Evolutionary conservation across 2,888 invertebrate species (phyloP).

Genomic region (Dione vanillae): DNA sequence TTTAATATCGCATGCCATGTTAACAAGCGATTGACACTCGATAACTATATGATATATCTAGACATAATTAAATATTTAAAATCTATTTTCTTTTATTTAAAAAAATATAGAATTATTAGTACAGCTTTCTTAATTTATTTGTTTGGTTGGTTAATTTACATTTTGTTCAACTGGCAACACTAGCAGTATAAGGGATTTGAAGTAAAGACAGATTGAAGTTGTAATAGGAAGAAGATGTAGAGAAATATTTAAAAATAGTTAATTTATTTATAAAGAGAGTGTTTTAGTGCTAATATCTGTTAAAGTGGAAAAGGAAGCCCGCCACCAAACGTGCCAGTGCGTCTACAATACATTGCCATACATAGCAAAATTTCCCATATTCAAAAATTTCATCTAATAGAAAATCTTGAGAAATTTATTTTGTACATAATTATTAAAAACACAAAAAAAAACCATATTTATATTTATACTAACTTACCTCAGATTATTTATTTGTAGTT

Average conservation of each 20-base stretch:
- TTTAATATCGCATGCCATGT: slow-evolving; percentile 81
- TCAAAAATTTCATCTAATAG: slow-evolving; percentile 24
- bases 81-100: neutral
- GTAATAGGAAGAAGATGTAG: neutral
- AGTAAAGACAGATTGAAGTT: neutral
- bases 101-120: slow-evolving; percentile 13
- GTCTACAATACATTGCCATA: slow-evolving; percentile 43
- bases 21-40: slow-evolving; percentile 73
- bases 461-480: slow-evolving; percentile 83
- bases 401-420: slow-evolving; percentile 16
- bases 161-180: neutral
- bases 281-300: slow-evolving; percentile 42
- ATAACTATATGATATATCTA: slow-evolving; percentile 6
- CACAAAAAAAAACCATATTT: slow-evolving; percentile 48
- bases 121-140: neutral
- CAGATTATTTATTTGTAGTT: slow-evolving; percentile 90
- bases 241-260: neutral
- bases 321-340: slow-evolving; percentile 49
- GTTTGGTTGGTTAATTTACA: slow-evolving; percentile 6
- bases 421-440: slow-evolving; percentile 27
- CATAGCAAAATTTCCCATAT: slow-evolving; percentile 39
- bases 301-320: slow-evolving; percentile 44
- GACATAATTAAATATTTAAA: neutral
- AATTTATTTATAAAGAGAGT: slow-evolving; percentile 33
- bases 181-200: neutral